Base-by-base conservation (phyloP, 2,888 invertebrate species). In the Leptinotarsa juncta region DNA sequence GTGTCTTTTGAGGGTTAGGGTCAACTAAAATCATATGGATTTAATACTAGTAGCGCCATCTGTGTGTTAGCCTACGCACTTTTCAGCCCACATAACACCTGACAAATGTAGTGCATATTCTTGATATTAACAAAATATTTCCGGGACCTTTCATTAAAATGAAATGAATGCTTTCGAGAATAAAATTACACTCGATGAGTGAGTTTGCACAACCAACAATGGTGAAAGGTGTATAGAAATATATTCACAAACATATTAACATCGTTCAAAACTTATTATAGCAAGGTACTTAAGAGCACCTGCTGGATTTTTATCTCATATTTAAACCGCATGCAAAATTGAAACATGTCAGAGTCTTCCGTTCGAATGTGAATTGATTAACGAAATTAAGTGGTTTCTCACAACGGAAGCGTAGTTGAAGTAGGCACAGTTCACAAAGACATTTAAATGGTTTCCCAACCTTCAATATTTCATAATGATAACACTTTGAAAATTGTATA, bases 221-320 rank as follows among this genome's bases (percentile, higher is more conserved):
- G 57, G 57, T 23, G 57, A 57, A 57, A 57, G 57, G 57, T 57
- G 57, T 57, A 57, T 57, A 20, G 10, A 57, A 57, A 57, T 57
- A 3, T 57, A 57, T 20, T 20, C 15, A 57, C 23, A 23, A 20
- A 23, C 20, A 57, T 10, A 57, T 57, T 57, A 57, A 12, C 57
- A 23, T 57, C 57, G 23, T 57, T 23, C 57, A 57, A 14, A 57
- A 16, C 23, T 60, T 60, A 60, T 60, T 60, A 60, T 23, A 5
- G 23, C 60, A 23, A 14, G 60, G 23, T 14, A 15, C 14, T 20
- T 23, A 26, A 60, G 15, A 23, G 60, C 60, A 60, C 26, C 60
- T 60, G 60, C 23, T 60, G 20, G 23, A 60, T 26, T 60, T 60
- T 60, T 26, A 60, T 60, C 26, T 60, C 26, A 26, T 4, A 60